Evolutionary conservation across 2,888 invertebrate genomes (phyloP).

Genomic region (Cenopis cana): DNA sequence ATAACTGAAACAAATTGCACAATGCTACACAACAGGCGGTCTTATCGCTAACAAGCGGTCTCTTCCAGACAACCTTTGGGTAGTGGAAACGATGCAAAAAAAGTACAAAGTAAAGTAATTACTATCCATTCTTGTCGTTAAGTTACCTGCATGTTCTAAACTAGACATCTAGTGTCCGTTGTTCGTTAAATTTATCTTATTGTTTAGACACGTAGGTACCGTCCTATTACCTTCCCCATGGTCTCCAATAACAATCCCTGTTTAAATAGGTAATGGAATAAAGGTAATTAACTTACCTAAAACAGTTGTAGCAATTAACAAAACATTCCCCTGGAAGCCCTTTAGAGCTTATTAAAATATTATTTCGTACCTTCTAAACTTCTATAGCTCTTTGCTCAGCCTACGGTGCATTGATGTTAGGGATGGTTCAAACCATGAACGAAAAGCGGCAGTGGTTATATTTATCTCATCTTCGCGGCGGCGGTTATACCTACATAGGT

Average conservation of each 20-base stretch:
- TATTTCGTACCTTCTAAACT: conserved; percentile 62
- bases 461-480: too few relatives aligned
- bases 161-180: too few relatives aligned
- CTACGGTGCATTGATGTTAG: conserved; percentile 54
- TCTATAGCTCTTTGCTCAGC: conserved; percentile 58
- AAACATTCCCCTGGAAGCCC: conserved; percentile 42
- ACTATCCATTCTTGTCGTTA: too few relatives aligned
- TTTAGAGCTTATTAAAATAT: conserved; percentile 60
- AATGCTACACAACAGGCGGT: too few relatives aligned
- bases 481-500: too few relatives aligned
- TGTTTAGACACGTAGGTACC: background rate
- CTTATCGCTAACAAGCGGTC: too few relatives aligned
- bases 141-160: too few relatives aligned
- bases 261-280: conserved; percentile 15
- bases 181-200: background rate
- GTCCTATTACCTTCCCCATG: background rate
- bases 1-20: too few relatives aligned
- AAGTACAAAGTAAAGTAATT: too few relatives aligned
- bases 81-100: too few relatives aligned
- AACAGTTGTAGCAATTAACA: conserved; percentile 40
- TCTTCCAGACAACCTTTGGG: too few relatives aligned
- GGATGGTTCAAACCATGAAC: conserved; percentile 49
- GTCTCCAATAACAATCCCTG: background rate
- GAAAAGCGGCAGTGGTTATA: conserved; percentile 11
- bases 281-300: conserved; percentile 16